Percentiles rank a stretch among this genome's conserved stretches.
Conservation (phyloP, 1,140 invertebrate species). For the Oryctes rhinoceros region DNA sequence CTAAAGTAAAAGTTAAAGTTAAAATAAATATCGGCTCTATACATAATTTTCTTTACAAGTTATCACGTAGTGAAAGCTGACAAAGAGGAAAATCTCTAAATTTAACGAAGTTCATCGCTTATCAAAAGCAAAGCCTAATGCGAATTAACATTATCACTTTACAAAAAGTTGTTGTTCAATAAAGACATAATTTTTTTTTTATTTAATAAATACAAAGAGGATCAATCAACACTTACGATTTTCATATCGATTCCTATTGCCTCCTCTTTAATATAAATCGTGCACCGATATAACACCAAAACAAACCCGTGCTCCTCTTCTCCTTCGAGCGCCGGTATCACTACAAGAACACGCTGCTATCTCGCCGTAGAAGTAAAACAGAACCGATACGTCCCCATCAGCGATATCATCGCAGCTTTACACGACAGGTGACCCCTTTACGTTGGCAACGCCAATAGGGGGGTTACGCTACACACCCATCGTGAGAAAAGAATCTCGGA, state of each 20-base stretch:
- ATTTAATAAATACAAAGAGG: not conserved
- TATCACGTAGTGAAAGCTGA: too few species aligned
- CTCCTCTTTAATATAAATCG: not conserved
- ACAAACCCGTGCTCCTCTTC: not conserved
- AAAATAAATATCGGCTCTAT: too few species aligned
- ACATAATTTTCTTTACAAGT: too few species aligned
- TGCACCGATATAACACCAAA: not conserved
- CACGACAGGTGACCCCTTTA: not conserved
- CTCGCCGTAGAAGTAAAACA: not conserved
- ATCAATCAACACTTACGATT: not conserved
- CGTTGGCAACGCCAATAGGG: not conserved
- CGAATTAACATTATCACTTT: too few species aligned
- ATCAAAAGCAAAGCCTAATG: too few species aligned
- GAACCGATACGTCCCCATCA: not conserved
- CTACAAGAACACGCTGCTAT: not conserved
- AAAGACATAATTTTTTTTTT: too few species aligned
- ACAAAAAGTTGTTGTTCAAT: too few species aligned
- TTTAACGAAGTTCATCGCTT: too few species aligned
- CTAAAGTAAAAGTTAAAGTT: too few species aligned
- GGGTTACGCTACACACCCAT: not conserved
- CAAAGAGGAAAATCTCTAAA: too few species aligned
- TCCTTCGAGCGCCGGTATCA: not conserved
- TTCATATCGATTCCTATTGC: not conserved
- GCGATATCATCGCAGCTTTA: slow-evolving; percentile 3
- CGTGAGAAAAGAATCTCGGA: not conserved